Conservation (phyloP, 2,113 vertebrate genomes). For the Mesembrinibis cayennensis region DNA sequence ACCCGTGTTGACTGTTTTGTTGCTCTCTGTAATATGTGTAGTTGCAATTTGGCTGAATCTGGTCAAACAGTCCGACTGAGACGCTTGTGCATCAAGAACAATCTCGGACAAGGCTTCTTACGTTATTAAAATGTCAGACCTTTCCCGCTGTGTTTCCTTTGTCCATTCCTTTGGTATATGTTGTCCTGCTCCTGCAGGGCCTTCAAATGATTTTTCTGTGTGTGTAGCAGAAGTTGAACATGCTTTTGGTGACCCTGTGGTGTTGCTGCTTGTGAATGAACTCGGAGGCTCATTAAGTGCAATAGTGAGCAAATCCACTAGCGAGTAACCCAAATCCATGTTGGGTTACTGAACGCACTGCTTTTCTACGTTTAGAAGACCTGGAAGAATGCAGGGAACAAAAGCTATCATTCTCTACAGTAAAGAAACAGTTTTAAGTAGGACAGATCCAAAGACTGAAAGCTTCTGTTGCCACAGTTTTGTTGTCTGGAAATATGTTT, state of each 20-base stretch:
- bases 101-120: not conserved
- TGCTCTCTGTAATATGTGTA: not conserved
- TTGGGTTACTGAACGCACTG: no score
- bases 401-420: not conserved
- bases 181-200: not conserved
- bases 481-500: not conserved
- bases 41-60: not conserved
- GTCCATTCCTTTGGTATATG: not conserved
- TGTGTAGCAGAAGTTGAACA: fast-evolving
- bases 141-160: not conserved
- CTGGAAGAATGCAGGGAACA: not conserved
- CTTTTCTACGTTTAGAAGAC: not conserved
- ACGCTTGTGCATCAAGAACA: not conserved
- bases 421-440: not conserved
- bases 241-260: not conserved
- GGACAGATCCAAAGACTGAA: not conserved
- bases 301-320: no score
- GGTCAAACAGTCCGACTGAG: not conserved
- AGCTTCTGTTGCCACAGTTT: not conserved
- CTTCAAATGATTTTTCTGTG: not conserved
- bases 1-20: not conserved
- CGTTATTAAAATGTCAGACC: not conserved
- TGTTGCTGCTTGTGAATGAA: not conserved
- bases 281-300: not conserved
- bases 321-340: no score